Base-by-base conservation (phyloP, 2,113 vertebrate genomes). In the Machaerirhynchus nigripectus region DNA sequence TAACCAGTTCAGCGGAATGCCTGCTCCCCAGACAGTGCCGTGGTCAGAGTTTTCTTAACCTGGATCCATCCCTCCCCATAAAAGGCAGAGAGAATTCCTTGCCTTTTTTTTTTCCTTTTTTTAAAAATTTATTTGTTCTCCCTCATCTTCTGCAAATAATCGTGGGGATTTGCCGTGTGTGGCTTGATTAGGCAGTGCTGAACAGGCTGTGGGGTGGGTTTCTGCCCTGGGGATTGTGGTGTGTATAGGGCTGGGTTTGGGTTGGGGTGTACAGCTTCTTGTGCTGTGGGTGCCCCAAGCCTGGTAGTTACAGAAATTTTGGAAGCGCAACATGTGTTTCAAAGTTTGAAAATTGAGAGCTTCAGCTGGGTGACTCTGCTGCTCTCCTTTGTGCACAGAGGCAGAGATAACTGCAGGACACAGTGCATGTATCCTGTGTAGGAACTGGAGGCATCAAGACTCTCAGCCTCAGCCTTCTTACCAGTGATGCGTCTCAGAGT, bases 1-100 rank as follows among this genome's bases (percentile, higher is more conserved):
- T 83, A 98, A 98, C 98, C 98, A 98, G 98, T 98, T 98, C 97
- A 87, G 95, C 69, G 96, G 97, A 98, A 98, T 98, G 97, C 96
- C 93, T 98, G 97, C 96, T 97, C 95, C 93, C 67, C 96, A 96
- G 96, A 97, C 95, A 73, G 95, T 94, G 37, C 84, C 4, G 82
- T 95, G 97, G 97, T 94, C 91, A 91, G 88, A 86, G 96, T 97
- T 97, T 97, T 97, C 96, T 96, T 96, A 96, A 95, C 97, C 89
- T 95, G 87, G 6, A 92, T 95, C 79, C 4, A 53, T 96, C 76
- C 49, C 73, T 95, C 80, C 64, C 74, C 47, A 71, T 94, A 96
- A 85, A 95, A 92, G 64, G 61, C 80, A 88, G 68, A 96, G 87
- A 91, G 40, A 92, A 92, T 87, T 57, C 79, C 65, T 84, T 93